Conservation (phyloP, 2,113 vertebrate genomes). For the Ictalurus furcatus region DNA sequence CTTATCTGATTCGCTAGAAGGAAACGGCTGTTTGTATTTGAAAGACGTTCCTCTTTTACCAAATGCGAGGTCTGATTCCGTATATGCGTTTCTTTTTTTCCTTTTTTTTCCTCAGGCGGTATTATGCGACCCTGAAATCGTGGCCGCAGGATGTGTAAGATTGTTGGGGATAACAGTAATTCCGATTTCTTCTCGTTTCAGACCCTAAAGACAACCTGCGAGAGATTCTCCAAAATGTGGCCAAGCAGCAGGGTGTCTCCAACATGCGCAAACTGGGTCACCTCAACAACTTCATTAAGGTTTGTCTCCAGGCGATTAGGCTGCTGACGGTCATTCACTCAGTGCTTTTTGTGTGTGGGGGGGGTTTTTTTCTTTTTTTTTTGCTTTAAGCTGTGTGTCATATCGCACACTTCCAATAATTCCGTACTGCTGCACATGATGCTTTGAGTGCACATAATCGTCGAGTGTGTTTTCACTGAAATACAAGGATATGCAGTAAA, state of each 20-base stretch:
- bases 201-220: conserved; percentile 95
- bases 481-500: not conserved
- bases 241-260: conserved; percentile 93
- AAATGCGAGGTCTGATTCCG: not conserved
- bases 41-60: not conserved
- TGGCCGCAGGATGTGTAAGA: too few species aligned
- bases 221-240: conserved; percentile 98
- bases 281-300: conserved; percentile 99
- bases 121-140: not conserved
- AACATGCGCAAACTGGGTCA: conserved; percentile 99
- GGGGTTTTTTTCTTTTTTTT: not conserved
- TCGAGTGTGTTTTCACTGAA: not conserved
- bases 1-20: not conserved
- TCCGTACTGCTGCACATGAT: not conserved
- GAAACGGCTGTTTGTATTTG: not conserved
- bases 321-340: not conserved
- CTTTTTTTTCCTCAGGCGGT: too few species aligned
- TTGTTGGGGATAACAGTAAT: not conserved
- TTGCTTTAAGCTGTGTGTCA: not conserved
- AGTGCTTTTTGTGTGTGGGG: not conserved
- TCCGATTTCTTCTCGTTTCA: conserved; percentile 64
- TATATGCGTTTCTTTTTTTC: not conserved
- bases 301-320: conserved; percentile 53
- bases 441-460: not conserved
- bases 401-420: not conserved